Evolutionary conservation across 1,140 invertebrate species (phyloP), one percentile per base, ranked within the genome.

Genomic region (Cydia pomonella): DNA sequence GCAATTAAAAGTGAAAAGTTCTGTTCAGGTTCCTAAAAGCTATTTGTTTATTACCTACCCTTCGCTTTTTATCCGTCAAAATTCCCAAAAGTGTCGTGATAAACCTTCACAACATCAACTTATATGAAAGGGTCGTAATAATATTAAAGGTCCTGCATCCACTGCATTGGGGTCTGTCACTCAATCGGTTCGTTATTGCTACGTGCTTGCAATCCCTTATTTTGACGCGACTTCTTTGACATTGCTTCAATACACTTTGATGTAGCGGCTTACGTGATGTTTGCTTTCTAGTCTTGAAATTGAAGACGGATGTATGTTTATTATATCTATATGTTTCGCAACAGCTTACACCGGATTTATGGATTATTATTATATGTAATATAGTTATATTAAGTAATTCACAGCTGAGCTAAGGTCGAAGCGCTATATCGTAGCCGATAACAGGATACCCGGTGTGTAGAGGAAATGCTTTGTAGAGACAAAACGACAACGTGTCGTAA

Each of bases 141-240:
- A 81, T 82, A 82, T 86, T 86, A 84, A 76, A 77, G 80, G 80
- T 83, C 79, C 83, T 82, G 80, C 80, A 72, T 47, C 41, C 69
- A 79, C 78, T 83, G 80, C 78, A 73, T 77, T 82, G 81, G 85
- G 87, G 86, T 80, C 77, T 82, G 88, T 90, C 88, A 89, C 82
- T 90, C 88, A 89, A 87, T 86, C 85, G 83, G 78, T 84, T 83
- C 84, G 87, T 88, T 87, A 86, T 88, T 82, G 82, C 81, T 86
- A 89, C 87, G 87, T 90, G 88, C 80, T 82, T 85, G 84, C 83
- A 85, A 89, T 90, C 80, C 69, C 41, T 73, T 27, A 72, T 29
- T 50, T 73, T 64, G 23, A 16, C 23, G 25, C 41, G 74, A 66
- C 44, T 75, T 72, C 74, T 74, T 76, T 76, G 73, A 47, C 72